Evolutionary conservation across 2,888 invertebrate genomes (phyloP).

Genomic region (Galerucella pusilla): DNA sequence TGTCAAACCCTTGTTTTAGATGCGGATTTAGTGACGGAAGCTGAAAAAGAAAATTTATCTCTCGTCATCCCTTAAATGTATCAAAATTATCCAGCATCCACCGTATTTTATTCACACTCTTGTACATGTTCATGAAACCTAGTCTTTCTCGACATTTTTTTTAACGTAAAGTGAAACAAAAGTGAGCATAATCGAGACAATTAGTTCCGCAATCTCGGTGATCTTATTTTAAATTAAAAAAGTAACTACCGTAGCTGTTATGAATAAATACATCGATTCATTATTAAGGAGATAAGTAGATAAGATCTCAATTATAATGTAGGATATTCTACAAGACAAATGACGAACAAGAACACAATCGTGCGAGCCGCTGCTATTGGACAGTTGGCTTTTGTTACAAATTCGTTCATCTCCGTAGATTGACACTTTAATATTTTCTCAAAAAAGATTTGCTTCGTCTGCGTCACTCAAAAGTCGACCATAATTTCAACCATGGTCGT

Average conservation of each 20-base stretch:
- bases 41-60: too few species aligned
- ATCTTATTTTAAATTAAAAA: not conserved
- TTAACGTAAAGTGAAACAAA: not conserved
- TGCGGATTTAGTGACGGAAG: too few species aligned
- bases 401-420: constrained; percentile 4
- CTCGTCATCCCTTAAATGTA: too few species aligned
- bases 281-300: not conserved
- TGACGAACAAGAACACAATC: not conserved
- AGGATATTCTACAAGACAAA: not conserved
- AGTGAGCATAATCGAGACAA: not conserved
- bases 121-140: not conserved
- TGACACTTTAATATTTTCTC: constrained; percentile 9
- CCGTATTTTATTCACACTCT: not conserved
- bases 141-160: not conserved
- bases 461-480: constrained; percentile 9
- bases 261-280: constrained; percentile 13
- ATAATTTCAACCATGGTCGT: not conserved
- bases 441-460: not conserved
- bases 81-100: too few species aligned
- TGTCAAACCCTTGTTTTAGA: too few species aligned
- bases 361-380: not conserved
- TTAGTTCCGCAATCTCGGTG: not conserved
- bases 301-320: constrained; percentile 10
- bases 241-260: not conserved
- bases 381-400: constrained; percentile 15